Evolutionary conservation across 1,140 invertebrate species (phyloP).

Genomic region (Acromyrmex charruanus): DNA sequence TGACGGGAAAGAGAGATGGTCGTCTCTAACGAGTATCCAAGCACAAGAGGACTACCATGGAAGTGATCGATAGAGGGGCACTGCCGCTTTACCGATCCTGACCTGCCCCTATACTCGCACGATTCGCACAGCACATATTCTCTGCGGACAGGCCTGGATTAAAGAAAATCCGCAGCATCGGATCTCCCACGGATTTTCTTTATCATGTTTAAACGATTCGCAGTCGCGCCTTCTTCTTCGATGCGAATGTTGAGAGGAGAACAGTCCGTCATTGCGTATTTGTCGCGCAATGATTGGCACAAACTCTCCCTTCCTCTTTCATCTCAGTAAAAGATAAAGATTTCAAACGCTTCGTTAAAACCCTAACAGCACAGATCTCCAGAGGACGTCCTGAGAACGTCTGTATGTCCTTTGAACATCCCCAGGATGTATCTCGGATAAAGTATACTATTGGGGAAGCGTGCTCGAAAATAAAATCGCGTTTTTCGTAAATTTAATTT

Average conservation of each 20-base stretch:
- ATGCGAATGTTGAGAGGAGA: not conserved
- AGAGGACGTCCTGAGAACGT: too few relatives aligned
- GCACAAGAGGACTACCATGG: conserved; percentile 46
- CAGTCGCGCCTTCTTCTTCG: not conserved
- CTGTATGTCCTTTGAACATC: too few relatives aligned
- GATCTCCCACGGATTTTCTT: not conserved
- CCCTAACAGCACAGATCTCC: too few relatives aligned
- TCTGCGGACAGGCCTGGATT: conserved; percentile 55
- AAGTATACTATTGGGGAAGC: not conserved
- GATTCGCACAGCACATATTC: conserved; percentile 48
- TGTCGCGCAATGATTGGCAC: conserved; percentile 18
- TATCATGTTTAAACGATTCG: not conserved
- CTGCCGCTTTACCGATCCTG: conserved; percentile 63
- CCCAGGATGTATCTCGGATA: too few relatives aligned
- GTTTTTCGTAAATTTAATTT: not conserved
- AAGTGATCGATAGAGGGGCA: conserved; percentile 71
- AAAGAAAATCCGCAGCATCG: conserved; percentile 27
- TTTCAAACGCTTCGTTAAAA: not conserved
- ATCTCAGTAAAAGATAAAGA: not conserved
- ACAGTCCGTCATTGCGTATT: not conserved
- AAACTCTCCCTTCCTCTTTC: not conserved
- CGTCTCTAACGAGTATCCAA: conserved; percentile 58
- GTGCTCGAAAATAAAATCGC: not conserved
- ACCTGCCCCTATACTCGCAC: conserved; percentile 71
- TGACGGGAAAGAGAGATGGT: conserved; percentile 41